A percentile compares a stretch with the other conserved stretches of the same genome.
These are phyloP conservation scores for Drosophila tripunctata DNA, from an alignment of 2,888 invertebrate species.

Conservation along the genomic window DNA sequence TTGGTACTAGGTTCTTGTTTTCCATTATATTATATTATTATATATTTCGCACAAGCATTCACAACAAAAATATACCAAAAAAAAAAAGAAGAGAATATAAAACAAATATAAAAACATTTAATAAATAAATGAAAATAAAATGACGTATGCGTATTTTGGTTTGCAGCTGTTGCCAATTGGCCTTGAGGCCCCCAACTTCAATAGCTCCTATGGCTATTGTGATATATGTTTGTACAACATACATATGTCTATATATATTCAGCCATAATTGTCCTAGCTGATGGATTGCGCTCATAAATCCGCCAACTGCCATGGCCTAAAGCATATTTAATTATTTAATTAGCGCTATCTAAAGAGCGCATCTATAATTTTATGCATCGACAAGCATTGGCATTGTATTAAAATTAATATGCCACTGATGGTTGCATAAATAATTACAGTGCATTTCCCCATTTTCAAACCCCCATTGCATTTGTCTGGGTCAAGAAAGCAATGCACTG, in stretches of 20 bases:
- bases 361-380: conserved; percentile 80
- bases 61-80: conserved; percentile 15
- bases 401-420: conserved; percentile 66
- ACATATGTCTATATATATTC: too few species aligned
- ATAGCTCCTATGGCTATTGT: conserved; percentile 30
- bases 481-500: conserved; percentile 3
- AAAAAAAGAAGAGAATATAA: not conserved
- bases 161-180: conserved; percentile 35
- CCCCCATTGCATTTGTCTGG: not conserved
- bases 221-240: too few species aligned
- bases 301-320: conserved; percentile 53
- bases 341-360: conserved; percentile 73
- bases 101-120: conserved; percentile 6
- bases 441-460: conserved; percentile 2
- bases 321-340: conserved; percentile 81
- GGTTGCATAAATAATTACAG: conserved; percentile 40
- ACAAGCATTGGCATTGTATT: conserved; percentile 67
- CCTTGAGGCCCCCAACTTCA: not conserved
- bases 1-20: conserved; percentile 6
- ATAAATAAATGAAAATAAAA: conserved; percentile 16
- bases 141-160: conserved; percentile 12
- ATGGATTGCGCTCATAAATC: conserved; percentile 71
- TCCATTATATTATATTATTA: not conserved
- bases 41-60: conserved; percentile 33
- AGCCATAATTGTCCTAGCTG: conserved; percentile 64